Conservation (phyloP, 1,140 invertebrate species). For the Andrena cerasifolii region DNA sequence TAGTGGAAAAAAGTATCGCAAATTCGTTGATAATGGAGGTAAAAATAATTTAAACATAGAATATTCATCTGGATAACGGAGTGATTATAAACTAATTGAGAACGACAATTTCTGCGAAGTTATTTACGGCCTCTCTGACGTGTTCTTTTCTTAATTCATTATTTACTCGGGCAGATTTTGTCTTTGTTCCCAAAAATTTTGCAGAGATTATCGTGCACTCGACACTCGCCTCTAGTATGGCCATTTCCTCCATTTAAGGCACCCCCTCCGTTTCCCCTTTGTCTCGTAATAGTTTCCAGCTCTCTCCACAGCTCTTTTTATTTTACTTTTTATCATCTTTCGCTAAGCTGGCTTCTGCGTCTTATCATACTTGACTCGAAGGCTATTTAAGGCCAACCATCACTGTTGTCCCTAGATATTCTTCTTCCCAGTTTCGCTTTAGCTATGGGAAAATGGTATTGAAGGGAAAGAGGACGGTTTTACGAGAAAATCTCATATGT, state of each 20-base stretch:
- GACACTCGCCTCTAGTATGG: slow-evolving; percentile 10
- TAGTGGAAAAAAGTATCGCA: no score
- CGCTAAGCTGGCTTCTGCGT: neutral
- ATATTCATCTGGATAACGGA: no score
- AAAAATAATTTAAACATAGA: no score
- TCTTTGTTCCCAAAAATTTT: slow-evolving; percentile 19
- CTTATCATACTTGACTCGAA: neutral
- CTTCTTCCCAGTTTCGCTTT: neutral
- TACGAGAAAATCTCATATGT: no score
- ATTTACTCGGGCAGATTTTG: neutral
- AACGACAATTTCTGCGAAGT: no score
- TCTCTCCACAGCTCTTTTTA: slow-evolving; percentile 12
- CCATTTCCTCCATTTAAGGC: slow-evolving; percentile 20
- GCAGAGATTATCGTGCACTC: slow-evolving; percentile 5
- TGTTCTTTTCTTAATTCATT: slow-evolving; percentile 10
- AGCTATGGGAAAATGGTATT: no score
- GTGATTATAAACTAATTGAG: no score
- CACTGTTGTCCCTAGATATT: slow-evolving; percentile 1
- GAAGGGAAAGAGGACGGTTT: no score
- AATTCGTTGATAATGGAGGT: no score
- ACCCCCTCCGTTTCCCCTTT: neutral
- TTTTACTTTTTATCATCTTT: slow-evolving; percentile 15
- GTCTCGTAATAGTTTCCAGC: slow-evolving; percentile 15
- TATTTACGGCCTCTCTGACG: no score
- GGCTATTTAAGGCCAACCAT: slow-evolving; percentile 7